Base-by-base conservation (phyloP, 2,888 invertebrate genomes). In the Desoria tigrina region DNA sequence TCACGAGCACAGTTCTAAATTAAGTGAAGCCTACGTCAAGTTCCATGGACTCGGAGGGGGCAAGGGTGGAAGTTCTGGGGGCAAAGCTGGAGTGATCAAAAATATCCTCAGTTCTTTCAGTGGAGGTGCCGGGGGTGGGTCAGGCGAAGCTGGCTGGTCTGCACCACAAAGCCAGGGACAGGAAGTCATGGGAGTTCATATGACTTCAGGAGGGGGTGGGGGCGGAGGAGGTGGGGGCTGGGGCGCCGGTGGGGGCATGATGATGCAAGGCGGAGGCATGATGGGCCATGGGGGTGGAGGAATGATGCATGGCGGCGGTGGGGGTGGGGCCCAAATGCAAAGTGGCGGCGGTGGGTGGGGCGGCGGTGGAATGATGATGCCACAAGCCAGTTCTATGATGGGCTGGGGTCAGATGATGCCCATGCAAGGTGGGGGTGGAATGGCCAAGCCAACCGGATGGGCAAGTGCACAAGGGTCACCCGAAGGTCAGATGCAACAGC, bases 21-120 rank as follows among this genome's bases (percentile, higher is more conserved):
- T 68, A 23, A 68, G 68, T 58, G 71, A 67, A 50, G 66, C 65
- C 16, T 71, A 71, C 23, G 71, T 71, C 18, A 63, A 68, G 59
- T 66, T 65, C 26, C 71, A 71, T 51, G 64, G 65, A 2, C 32
- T 71, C 51, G 71, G 68, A 24, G 63, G 59, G 2, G 57, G 61
- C n/a, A 64, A 50, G 14, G 32, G 27, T 21, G 53, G 53, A 16
- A 18, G 27, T 21, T 42, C 42, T 16, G 50, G 42, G 18, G 65
- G 65, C 1, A 65, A 56, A 42, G 24, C 60, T 2, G 61, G 39
- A 45, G 49, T 53, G 28, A 1, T 68, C 21, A 63, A 63, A 54
- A 65, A 62, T 28, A 51, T 63, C 21, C 24, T 65, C 18, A 68
- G 32, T 7, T 27, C 28, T 24, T 37, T 42, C 14, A 28, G 42